These are phyloP conservation scores for Lamprologus callipterus DNA, from an alignment of 2,113 vertebrate species.

Conservation along the genomic window DNA sequence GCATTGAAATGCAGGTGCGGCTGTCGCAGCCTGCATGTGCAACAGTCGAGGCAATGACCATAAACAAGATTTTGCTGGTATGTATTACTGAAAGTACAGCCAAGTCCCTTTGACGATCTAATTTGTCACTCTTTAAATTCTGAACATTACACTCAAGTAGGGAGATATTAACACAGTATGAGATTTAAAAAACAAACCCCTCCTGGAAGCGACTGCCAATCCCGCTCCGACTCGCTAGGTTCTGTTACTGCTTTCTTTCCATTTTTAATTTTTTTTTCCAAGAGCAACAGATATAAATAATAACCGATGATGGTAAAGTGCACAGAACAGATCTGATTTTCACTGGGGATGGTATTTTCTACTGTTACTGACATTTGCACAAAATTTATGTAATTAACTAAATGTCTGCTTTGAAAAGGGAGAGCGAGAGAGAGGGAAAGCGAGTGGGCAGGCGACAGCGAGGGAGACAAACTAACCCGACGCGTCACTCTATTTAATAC, in stretches of 20 bases:
- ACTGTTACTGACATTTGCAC: constrained; percentile 20
- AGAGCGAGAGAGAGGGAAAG: background rate
- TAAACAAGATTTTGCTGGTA: background rate
- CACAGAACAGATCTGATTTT: background rate
- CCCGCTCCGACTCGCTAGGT: background rate
- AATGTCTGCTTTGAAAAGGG: background rate
- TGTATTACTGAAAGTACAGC: background rate
- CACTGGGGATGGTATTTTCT: background rate
- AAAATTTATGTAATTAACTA: background rate
- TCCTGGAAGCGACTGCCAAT: background rate
- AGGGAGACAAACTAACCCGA: background rate
- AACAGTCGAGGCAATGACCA: background rate
- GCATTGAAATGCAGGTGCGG: background rate
- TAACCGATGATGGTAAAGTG: background rate
- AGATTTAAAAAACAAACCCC: background rate
- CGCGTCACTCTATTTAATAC: background rate
- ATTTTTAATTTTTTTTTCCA: background rate
- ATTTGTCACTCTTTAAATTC: background rate
- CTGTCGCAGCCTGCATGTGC: background rate
- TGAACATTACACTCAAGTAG: background rate
- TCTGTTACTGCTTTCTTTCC: background rate
- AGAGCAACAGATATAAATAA: background rate
- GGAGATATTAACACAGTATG: background rate
- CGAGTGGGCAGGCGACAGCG: background rate
- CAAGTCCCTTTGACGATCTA: background rate